Evolutionary conservation across 2,113 vertebrate genomes (phyloP).

Genomic region (Sigmodon hispidus): DNA sequence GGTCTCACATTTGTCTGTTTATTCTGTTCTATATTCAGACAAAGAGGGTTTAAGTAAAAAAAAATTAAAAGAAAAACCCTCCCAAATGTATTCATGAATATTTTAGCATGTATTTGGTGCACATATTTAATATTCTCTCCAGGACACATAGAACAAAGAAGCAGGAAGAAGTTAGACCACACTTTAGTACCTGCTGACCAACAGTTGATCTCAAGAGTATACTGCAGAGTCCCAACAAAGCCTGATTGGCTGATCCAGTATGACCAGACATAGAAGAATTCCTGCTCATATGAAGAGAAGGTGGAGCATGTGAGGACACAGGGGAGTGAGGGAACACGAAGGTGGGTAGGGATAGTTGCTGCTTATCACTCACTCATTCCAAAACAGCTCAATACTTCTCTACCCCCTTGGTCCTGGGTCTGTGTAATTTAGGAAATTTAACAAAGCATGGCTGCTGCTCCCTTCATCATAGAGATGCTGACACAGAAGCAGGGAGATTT

Average conservation of each 20-base stretch:
- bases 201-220: neutral
- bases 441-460: neutral
- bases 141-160: slow-evolving; percentile 58
- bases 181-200: neutral
- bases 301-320: accelerated
- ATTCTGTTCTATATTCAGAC: slow-evolving; percentile 76
- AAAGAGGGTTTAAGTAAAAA: slow-evolving; percentile 54
- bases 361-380: neutral
- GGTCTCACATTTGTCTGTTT: slow-evolving; percentile 41
- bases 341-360: neutral
- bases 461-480: neutral
- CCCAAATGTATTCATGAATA: slow-evolving; percentile 75
- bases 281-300: neutral
- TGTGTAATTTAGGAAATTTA: neutral
- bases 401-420: neutral
- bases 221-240: neutral
- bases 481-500: neutral
- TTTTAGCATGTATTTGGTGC: slow-evolving; percentile 75
- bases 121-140: slow-evolving; percentile 72
- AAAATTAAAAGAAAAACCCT: neutral
- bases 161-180: slow-evolving; percentile 17
- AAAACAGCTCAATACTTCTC: neutral
- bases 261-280: neutral
- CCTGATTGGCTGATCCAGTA: neutral
- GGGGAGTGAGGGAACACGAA: neutral